phyloP scores from a whole-genome alignment of 2,888 invertebrate species.

The Abscondita cerata region DNA sequence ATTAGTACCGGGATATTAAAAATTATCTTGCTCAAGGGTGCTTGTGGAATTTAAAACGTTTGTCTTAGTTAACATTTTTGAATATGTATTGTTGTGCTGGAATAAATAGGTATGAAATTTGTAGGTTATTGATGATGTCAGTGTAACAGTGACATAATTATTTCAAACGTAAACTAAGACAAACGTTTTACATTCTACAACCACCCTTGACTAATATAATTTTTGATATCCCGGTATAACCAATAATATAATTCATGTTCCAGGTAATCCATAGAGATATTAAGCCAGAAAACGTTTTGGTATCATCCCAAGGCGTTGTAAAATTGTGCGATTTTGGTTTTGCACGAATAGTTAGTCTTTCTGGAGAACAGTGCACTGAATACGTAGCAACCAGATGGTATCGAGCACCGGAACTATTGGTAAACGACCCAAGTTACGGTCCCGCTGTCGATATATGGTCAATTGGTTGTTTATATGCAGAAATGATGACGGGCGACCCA shows the following conservation, averaged over 20 bases:
- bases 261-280: conserved; percentile 88
- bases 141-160: too few relatives aligned
- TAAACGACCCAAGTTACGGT: conserved; percentile 78
- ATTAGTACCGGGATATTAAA: too few relatives aligned
- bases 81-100: too few relatives aligned
- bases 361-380: conserved; percentile 84
- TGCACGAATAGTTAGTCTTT: conserved; percentile 74
- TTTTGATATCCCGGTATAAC: too few relatives aligned
- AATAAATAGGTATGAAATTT: too few relatives aligned
- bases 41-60: too few relatives aligned
- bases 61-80: too few relatives aligned
- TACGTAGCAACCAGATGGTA: conserved; percentile 93
- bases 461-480: conserved; percentile 81
- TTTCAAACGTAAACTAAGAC: too few relatives aligned
- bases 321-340: conserved; percentile 94
- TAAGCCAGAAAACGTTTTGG: conserved; percentile 88
- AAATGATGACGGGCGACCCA: conserved; percentile 87
- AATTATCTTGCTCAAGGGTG: too few relatives aligned
- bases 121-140: too few relatives aligned
- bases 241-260: background rate
- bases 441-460: conserved; percentile 89
- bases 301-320: conserved; percentile 80
- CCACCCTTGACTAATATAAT: too few relatives aligned
- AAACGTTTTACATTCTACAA: too few relatives aligned
- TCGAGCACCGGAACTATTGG: conserved; percentile 83